Percentiles rank a stretch among this genome's conserved stretches.
Evolutionary conservation across 2,797 vertebrate species (phyloP).

Genomic region (Ceryle rudis): DNA sequence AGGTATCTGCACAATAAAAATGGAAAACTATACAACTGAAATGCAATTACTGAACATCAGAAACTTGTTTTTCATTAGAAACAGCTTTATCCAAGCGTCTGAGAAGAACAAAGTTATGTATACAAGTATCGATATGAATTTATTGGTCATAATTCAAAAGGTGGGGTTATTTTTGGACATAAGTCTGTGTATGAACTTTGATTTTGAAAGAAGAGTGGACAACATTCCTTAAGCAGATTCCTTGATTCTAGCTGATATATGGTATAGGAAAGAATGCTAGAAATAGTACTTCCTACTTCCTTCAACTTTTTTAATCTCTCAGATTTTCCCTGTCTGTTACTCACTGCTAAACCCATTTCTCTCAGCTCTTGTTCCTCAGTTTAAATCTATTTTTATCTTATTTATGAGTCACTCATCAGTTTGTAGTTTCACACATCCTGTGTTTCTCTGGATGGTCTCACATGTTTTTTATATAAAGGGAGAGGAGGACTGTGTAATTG

Average conservation of each 20-base stretch:
- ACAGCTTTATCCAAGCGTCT: not conserved
- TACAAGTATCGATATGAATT: not conserved
- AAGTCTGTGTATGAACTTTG: not conserved
- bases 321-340: not conserved
- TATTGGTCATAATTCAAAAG: not conserved
- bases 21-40: not conserved
- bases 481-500: conserved; percentile 33
- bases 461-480: conserved; percentile 17
- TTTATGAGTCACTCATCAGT: conserved; percentile 54
- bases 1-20: not conserved
- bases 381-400: conserved; percentile 66
- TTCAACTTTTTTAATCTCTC: conserved; percentile 11
- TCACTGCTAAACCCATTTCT: conserved; percentile 26
- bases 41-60: not conserved
- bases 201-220: not conserved
- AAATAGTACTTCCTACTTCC: not conserved
- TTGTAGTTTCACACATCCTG: conserved; percentile 58
- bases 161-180: rapidly evolving
- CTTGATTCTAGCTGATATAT: not conserved
- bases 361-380: conserved; percentile 18
- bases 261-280: not conserved
- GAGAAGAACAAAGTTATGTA: not conserved
- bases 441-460: conserved; percentile 14
- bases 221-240: not conserved
- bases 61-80: not conserved